phyloP scores from a whole-genome alignment of 1,140 invertebrate genomes.

The Drusus annulatus region DNA sequence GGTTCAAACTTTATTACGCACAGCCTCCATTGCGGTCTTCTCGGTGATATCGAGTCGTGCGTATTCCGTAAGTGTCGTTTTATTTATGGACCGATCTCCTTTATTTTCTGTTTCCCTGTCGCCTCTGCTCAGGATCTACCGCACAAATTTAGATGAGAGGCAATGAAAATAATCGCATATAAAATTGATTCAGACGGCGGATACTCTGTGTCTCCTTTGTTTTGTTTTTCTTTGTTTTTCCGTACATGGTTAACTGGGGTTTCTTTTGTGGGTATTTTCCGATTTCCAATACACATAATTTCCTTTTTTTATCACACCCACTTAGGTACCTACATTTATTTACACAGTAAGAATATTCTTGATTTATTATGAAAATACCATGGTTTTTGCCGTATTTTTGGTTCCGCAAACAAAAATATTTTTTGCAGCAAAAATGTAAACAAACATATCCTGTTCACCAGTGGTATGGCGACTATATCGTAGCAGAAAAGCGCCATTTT shows the following conservation, averaged over 20 bases:
- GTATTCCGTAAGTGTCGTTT: conserved; percentile 52
- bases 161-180: conserved; percentile 52
- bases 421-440: no score
- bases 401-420: no score
- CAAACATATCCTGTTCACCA: no score
- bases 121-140: conserved; percentile 30
- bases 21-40: conserved; percentile 23
- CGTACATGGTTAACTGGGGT: not conserved
- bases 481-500: no score
- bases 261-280: conserved; percentile 10
- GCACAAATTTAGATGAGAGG: conserved; percentile 42
- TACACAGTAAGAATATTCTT: no score
- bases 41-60: conserved; percentile 32
- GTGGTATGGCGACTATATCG: no score
- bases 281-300: not conserved
- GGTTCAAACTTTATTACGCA: conserved; percentile 40
- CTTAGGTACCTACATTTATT: no score
- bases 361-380: no score
- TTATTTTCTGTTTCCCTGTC: conserved; percentile 48
- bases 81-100: conserved; percentile 48
- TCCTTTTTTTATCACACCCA: conserved; percentile 10
- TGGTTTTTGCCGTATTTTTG: no score
- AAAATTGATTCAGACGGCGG: conserved; percentile 49
- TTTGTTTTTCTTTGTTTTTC: conserved; percentile 26
- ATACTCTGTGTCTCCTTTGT: conserved; percentile 28